A percentile compares a stretch with the other conserved stretches of the same genome.
Conservation (phyloP, 2,888 invertebrate species). For the Pollenia labialis region DNA sequence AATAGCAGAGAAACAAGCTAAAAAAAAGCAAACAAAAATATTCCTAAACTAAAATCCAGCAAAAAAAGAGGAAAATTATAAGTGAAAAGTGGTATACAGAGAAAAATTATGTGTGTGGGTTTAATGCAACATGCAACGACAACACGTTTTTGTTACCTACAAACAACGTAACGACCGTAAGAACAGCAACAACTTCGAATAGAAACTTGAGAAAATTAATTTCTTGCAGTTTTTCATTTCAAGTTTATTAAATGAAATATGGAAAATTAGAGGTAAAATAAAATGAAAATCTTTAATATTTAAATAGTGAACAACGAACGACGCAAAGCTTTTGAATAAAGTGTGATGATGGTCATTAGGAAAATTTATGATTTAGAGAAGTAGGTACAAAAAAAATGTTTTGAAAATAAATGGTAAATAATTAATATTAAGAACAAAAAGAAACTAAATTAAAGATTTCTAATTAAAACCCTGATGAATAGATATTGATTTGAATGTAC, state of each 20-base stretch:
- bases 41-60: conserved; percentile 19
- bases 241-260: conserved; percentile 71
- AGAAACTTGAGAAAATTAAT: conserved; percentile 67
- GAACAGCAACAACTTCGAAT: conserved; percentile 21
- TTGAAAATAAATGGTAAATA: conserved; percentile 18
- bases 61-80: conserved; percentile 67
- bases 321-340: not conserved
- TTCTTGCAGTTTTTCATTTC: conserved; percentile 70
- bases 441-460: too few relatives aligned
- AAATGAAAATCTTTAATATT: conserved; percentile 51
- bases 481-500: too few relatives aligned
- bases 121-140: conserved; percentile 66
- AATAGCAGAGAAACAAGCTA: conserved; percentile 41
- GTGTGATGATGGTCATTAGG: conserved; percentile 50
- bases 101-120: conserved; percentile 71
- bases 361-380: conserved; percentile 57
- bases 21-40: not conserved
- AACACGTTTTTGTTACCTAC: conserved; percentile 29
- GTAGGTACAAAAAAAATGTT: conserved; percentile 49
- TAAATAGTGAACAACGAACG: conserved; percentile 2
- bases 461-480: too few relatives aligned
- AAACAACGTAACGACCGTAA: conserved; percentile 6
- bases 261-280: conserved; percentile 53
- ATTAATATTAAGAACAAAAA: not conserved
- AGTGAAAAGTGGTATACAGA: conserved; percentile 69